phyloP scores from a whole-genome alignment of 2,113 vertebrate species.

The Equus quagga region DNA sequence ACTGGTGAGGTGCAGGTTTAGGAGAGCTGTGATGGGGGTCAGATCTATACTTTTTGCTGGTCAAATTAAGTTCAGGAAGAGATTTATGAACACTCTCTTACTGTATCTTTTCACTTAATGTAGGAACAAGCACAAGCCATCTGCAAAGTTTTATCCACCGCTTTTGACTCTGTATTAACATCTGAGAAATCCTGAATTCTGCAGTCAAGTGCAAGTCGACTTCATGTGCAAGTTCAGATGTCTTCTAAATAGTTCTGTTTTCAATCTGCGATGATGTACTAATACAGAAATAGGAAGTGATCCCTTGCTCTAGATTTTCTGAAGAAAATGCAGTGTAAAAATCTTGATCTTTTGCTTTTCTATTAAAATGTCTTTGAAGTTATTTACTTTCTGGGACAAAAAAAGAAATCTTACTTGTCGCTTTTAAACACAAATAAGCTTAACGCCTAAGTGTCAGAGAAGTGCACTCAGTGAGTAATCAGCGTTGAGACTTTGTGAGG shows the following conservation, averaged over 20 bases:
- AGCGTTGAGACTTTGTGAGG: background rate
- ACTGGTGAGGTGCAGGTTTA: rapidly evolving
- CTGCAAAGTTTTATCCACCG: conserved; percentile 96
- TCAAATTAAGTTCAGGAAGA: background rate
- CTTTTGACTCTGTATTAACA: conserved; percentile 94
- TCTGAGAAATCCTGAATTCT: conserved; percentile 93
- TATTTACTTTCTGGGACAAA: background rate
- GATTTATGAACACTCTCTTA: rapidly evolving
- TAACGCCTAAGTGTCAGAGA: background rate
- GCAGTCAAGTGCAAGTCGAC: background rate
- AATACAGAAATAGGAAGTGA: background rate
- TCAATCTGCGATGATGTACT: background rate
- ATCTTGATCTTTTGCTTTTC: background rate
- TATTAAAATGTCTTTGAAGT: conserved; percentile 53
- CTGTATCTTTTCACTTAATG: background rate
- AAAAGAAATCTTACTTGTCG: background rate
- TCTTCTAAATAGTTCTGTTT: background rate
- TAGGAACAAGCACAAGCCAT: conserved; percentile 98
- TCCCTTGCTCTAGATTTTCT: background rate
- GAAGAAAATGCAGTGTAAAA: background rate
- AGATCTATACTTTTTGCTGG: rapidly evolving
- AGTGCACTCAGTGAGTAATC: background rate
- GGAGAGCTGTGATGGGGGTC: background rate
- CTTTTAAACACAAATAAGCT: background rate
- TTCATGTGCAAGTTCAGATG: rapidly evolving